These are phyloP conservation scores for Solenopsis fugax DNA, from an alignment of 1,140 invertebrate genomes.

Conservation along the genomic window DNA sequence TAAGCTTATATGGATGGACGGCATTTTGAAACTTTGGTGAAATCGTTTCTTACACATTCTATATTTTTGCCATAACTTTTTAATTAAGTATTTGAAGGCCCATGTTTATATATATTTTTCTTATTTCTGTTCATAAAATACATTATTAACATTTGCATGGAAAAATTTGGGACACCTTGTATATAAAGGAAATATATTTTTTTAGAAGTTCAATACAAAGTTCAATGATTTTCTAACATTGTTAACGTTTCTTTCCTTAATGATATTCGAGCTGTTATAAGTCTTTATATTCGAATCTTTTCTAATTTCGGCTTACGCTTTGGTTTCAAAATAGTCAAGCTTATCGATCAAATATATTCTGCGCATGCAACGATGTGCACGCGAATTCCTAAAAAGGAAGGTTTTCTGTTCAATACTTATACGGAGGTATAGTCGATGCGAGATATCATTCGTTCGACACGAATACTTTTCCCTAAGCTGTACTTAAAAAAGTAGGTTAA, in stretches of 20 bases:
- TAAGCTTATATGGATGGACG: too few relatives aligned
- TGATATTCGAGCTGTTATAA: neutral
- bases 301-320: slow-evolving; percentile 16
- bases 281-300: neutral
- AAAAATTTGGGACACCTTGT: too few relatives aligned
- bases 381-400: slow-evolving; percentile 9
- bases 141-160: too few relatives aligned
- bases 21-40: too few relatives aligned
- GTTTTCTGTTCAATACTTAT: neutral
- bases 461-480: neutral
- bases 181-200: neutral
- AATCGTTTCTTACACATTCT: too few relatives aligned
- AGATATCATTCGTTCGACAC: neutral
- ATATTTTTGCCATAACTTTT: too few relatives aligned
- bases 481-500: slow-evolving; percentile 45
- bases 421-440: neutral
- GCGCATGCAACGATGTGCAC: slow-evolving; percentile 26
- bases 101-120: too few relatives aligned
- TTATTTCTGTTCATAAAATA: too few relatives aligned
- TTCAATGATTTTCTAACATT: neutral
- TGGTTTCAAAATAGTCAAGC: slow-evolving; percentile 1
- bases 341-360: slow-evolving; percentile 32
- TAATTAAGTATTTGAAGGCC: too few relatives aligned
- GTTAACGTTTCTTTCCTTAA: neutral
- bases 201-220: neutral